A percentile compares a stretch with the other conserved stretches of the same genome.
These are phyloP conservation scores for Natrix natrix DNA, from an alignment of 2,797 vertebrate genomes.

Conservation along the genomic window DNA sequence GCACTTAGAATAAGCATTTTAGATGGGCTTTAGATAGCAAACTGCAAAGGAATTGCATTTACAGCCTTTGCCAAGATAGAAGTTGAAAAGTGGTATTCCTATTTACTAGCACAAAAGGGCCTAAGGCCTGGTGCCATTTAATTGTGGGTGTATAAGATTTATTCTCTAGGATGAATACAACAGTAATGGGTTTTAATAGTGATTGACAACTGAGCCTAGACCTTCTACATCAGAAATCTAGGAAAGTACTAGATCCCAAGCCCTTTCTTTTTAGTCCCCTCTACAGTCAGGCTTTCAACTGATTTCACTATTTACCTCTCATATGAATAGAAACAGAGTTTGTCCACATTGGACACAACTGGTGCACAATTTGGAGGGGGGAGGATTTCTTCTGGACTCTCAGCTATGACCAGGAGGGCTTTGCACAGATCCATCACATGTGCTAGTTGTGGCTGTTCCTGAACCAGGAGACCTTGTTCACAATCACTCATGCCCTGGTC, in stretches of 20 bases:
- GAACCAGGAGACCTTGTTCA: background rate
- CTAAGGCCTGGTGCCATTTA: background rate
- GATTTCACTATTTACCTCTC: background rate
- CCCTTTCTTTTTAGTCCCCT: too few species aligned
- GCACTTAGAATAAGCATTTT: background rate
- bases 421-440: background rate
- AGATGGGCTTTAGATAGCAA: slow-evolving; percentile 5
- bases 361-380: background rate
- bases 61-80: background rate
- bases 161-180: background rate
- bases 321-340: background rate
- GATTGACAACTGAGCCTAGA: background rate
- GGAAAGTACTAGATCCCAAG: background rate
- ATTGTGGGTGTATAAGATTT: background rate
- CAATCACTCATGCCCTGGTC: background rate
- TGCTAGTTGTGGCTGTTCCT: background rate
- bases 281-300: background rate
- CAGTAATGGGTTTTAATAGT: background rate
- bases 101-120: background rate
- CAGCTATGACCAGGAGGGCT: background rate
- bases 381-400: background rate
- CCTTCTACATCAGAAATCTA: background rate
- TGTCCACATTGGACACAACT: background rate
- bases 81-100: background rate
- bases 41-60: background rate